Evolutionary conservation across 1,140 invertebrate species (phyloP), one percentile per base, ranked within the genome.

Genomic region (Neelides sp.): DNA sequence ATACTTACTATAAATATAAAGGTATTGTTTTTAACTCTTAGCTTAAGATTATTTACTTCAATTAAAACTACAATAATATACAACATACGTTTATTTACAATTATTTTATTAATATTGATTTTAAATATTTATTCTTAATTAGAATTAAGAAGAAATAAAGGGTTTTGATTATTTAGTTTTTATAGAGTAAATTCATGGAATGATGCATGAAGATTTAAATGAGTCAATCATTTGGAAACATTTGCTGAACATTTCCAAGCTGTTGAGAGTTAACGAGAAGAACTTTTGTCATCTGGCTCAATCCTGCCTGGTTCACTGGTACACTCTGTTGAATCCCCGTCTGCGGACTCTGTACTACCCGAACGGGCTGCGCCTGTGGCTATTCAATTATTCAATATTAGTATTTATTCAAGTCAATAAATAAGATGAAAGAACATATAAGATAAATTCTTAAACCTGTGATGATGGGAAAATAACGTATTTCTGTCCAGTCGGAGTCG

Each of bases 251-350:
- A 51, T 26, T 19, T 35, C 26, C 23, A n/a, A n/a, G n/a, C 32
- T 22, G 12, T 15, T 50, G 50, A 17, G 41, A 35, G 17, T 45
- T 46, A n/a, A 52, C 50, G n/a, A 52, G 43, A 3, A 52, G 36
- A 10, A 52, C 50, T 52, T 47, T 52, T 1, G 50, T 36, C 50
- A 52, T 46, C 20, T 52, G 50, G 15, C 49, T 51, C 37, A 51
- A 45, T 40, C 41, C 34, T 2, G 26, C 50, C 12, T 7, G 7
- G 7, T 7, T 7, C n/a, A 8, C 7, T 32, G 28, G 28, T 32
- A 32, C 28, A 8, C 7, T 13, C 7, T 34, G 30, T 15, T 46
- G 36, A 13, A 26, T 19, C 26, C 28, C 23, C 3, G 15, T n/a
- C 41, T 37, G 32, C 2, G 32, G 26, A 2, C 24, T n/a, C 15